These are phyloP conservation scores for Xiphias gladius DNA, from an alignment of 2,113 vertebrate species.

Conservation along the genomic window DNA sequence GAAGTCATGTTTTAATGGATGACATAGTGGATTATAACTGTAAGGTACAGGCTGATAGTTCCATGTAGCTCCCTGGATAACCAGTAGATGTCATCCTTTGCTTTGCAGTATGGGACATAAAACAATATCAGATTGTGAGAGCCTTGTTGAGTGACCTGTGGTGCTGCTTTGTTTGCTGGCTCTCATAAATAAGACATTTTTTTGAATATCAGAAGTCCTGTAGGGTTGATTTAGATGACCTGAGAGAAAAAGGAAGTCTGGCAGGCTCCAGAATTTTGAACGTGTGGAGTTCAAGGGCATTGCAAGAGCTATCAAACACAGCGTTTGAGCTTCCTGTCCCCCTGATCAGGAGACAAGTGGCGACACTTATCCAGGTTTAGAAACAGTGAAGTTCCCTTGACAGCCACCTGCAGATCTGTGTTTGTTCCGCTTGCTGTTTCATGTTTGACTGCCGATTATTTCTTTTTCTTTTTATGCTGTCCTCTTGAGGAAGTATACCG, in stretches of 20 bases:
- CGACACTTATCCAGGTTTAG: slow-evolving; percentile 31
- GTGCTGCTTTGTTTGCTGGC: slow-evolving; percentile 7
- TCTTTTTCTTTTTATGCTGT: not conserved
- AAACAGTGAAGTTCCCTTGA: slow-evolving; percentile 31
- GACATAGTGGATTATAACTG: slow-evolving; percentile 20
- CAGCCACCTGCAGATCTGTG: slow-evolving; percentile 39
- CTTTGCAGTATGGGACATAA: slow-evolving; percentile 46
- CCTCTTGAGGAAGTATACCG: slow-evolving; percentile 22
- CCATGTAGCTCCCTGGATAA: not conserved
- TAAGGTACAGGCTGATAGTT: not conserved
- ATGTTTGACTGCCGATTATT: slow-evolving; percentile 23
- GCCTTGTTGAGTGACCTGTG: slow-evolving; percentile 36
- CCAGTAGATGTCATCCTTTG: slow-evolving; percentile 82
- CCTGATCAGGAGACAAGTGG: slow-evolving; percentile 23
- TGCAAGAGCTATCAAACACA: slow-evolving; percentile 42
- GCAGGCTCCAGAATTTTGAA: too few relatives aligned
- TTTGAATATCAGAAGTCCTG: not conserved
- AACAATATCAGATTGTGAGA: not conserved
- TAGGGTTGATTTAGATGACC: slow-evolving; percentile 8
- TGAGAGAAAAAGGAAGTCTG: slow-evolving; percentile 1
- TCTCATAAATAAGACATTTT: not conserved
- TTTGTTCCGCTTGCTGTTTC: slow-evolving; percentile 54
- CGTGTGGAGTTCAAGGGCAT: slow-evolving; percentile 55
- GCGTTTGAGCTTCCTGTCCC: slow-evolving; percentile 28
- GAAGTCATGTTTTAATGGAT: slow-evolving; percentile 35